phyloP scores from a whole-genome alignment of 2,888 invertebrate species.

The Acanthacorydalis orientalis region DNA sequence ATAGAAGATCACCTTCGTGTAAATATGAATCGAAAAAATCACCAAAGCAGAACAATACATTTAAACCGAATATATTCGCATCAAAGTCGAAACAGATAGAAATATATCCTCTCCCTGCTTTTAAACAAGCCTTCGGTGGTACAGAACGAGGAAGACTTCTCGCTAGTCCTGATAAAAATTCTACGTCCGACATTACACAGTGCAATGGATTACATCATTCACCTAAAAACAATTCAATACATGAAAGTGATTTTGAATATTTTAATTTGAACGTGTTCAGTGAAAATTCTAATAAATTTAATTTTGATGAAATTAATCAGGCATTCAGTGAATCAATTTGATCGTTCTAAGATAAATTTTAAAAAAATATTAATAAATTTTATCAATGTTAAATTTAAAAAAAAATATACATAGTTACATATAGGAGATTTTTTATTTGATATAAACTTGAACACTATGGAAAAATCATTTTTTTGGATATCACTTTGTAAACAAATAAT shows the following conservation, averaged over 20 bases:
- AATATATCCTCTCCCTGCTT: slow-evolving; percentile 50
- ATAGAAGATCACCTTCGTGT: not conserved
- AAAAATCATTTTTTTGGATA: too few relatives aligned
- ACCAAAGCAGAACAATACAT: not conserved
- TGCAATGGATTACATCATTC: too few relatives aligned
- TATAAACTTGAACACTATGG: too few relatives aligned
- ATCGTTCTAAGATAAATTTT: slow-evolving; percentile 1
- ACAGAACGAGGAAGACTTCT: slow-evolving; percentile 68
- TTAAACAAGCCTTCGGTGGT: slow-evolving; percentile 73
- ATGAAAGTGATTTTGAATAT: slow-evolving; percentile 1
- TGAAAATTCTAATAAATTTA: slow-evolving; percentile 1
- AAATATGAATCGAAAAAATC: not conserved
- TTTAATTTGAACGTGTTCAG: slow-evolving; percentile 2
- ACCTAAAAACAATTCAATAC: not conserved
- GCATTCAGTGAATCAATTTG: slow-evolving; percentile 3
- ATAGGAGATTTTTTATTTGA: too few relatives aligned
- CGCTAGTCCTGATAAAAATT: slow-evolving; percentile 2
- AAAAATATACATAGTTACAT: too few relatives aligned
- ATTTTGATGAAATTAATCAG: slow-evolving; percentile 2
- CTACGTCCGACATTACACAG: too few relatives aligned
- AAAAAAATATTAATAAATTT: too few relatives aligned
- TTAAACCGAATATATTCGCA: slow-evolving; percentile 1
- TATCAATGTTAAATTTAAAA: too few relatives aligned
- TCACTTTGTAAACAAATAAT: too few relatives aligned
- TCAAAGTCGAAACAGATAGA: not conserved